Base-by-base conservation (phyloP, 2,797 vertebrate species). In the Diplodus puntazzo region DNA sequence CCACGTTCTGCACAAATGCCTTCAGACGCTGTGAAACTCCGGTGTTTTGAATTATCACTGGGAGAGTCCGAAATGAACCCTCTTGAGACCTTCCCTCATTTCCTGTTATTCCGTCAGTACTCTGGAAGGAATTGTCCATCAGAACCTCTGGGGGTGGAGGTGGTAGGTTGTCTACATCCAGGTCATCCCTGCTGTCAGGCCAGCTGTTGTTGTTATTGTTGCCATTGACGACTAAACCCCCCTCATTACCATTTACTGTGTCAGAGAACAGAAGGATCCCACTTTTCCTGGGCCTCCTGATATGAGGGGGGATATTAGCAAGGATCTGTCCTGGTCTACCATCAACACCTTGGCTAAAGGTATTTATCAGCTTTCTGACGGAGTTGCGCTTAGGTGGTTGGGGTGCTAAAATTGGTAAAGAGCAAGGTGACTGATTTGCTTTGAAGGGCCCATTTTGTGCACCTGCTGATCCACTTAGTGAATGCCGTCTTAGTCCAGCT, bases 121-220 rank as follows among this genome's bases (percentile, higher is more conserved):
- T 80, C 30, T 95, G 88, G 54, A 95, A 97, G 1, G 95, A 97
- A 59, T 88, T 92, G 81, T 98, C 97, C 94, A 96, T 93, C 73
- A 99, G 91, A 86, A 99, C 94, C 90, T 99, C 98, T 52, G 95
- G 96, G 39, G 98, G 96, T 0, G 98, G 98, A 5, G 97, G 97
- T 21, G 98, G 98, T 16, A 99, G 92, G 55, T 84, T 94, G 67
- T 97, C 96, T 18, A 84, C 67, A 80, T 97, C 95, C 17, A 92
- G 54, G 73, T 92, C 86, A 66, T 95, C 92, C 80, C 74, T 92
- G 52, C 79, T 21, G 1, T 91, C 84, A 45, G 85, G 70, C 91
- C 93, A 89, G 77, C 85, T 88, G 92, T 94, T 87, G 92, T 95
- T 94, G 94, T 84, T 91, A 82, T 89, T 94, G 86, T 87, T 96